phyloP scores from a whole-genome alignment of 2,888 invertebrate genomes.

The Meteorus colon region DNA sequence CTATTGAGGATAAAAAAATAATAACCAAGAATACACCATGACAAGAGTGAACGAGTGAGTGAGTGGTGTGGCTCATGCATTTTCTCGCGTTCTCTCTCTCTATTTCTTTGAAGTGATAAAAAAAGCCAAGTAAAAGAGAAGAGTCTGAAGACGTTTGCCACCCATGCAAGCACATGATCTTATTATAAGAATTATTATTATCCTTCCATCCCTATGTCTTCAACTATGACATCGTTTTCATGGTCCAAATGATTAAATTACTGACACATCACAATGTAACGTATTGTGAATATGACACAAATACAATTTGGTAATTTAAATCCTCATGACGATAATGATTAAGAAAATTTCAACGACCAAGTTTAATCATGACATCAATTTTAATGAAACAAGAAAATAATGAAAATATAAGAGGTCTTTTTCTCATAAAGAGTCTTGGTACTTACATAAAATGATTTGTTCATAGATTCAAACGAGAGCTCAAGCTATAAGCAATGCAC shows the following conservation, averaged over 20 bases:
- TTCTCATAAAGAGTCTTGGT: neutral
- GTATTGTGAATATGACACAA: no score
- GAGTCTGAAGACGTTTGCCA: slow-evolving; percentile 9
- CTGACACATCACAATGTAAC: no score
- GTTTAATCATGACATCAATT: neutral
- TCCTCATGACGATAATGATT: no score
- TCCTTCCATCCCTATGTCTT: neutral
- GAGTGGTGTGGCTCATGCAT: no score
- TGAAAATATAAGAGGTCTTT: neutral
- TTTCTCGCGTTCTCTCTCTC: neutral
- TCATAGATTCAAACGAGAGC: neutral
- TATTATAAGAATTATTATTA: slow-evolving; percentile 26
- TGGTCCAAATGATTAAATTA: neutral
- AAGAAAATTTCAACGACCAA: no score
- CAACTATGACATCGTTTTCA: neutral
- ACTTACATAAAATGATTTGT: neutral
- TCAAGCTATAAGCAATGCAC: neutral
- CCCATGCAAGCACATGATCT: slow-evolving; percentile 5
- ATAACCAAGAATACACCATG: no score
- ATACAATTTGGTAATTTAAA: no score
- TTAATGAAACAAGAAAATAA: neutral
- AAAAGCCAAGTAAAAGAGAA: slow-evolving; percentile 9
- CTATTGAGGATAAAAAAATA: no score
- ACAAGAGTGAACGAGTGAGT: no score
- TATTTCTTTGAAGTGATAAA: neutral